Evolutionary conservation across 2,888 invertebrate species (phyloP).

Genomic region (Polydrusus pterygomalis): DNA sequence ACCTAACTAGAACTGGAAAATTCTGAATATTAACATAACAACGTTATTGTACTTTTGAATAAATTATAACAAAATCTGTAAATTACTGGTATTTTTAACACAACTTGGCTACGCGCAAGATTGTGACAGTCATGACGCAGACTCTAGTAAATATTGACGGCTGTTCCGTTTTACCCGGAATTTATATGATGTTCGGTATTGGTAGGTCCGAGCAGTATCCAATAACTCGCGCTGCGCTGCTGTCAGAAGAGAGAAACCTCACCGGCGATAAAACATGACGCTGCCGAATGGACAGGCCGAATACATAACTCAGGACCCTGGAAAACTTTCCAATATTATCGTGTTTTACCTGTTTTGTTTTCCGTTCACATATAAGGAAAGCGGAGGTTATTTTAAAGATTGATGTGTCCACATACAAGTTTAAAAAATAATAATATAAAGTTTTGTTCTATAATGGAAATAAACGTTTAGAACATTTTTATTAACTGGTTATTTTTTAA

Average conservation of each 20-base stretch:
- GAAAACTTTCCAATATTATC: constrained; percentile 33
- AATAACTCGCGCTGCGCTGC: constrained; percentile 47
- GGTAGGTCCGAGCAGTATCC: constrained; percentile 46
- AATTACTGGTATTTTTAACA: no score
- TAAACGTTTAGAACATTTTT: no score
- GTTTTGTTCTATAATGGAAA: no score
- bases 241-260: constrained; percentile 43
- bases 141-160: constrained; percentile 44
- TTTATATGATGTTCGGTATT: constrained; percentile 57
- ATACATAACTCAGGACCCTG: constrained; percentile 40
- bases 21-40: no score
- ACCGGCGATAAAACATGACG: constrained; percentile 42
- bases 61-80: no score
- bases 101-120: no score
- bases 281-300: constrained; percentile 37
- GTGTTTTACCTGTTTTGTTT: constrained; percentile 26
- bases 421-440: not conserved
- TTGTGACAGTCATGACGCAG: no score
- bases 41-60: no score
- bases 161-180: constrained; percentile 53
- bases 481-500: no score
- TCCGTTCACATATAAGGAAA: not conserved
- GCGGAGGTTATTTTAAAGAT: constrained; percentile 4
- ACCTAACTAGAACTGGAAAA: no score
- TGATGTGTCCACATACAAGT: not conserved